Evolutionary conservation across 2,113 vertebrate species (phyloP).

Genomic region (Neoarius graeffei): DNA sequence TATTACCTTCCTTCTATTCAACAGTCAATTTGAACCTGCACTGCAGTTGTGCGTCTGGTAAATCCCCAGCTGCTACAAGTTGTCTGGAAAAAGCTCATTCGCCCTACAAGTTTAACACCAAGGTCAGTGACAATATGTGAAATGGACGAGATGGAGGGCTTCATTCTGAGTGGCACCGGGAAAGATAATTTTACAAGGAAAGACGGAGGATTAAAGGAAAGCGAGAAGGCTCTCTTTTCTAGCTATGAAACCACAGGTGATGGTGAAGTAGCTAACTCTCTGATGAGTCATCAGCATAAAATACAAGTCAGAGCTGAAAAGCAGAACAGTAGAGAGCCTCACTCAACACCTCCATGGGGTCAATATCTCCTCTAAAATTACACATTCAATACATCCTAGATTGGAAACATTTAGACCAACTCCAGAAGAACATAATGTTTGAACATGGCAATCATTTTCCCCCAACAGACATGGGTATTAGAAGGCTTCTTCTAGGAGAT

Average conservation of each 20-base stretch:
- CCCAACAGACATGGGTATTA: not conserved
- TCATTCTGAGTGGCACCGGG: conserved; percentile 39
- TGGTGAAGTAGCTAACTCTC: conserved; percentile 9
- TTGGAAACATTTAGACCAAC: not conserved
- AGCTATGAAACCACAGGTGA: conserved; percentile 33
- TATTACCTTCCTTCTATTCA: conserved; percentile 57
- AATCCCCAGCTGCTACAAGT: conserved; percentile 56
- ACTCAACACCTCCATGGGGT: conserved; percentile 29
- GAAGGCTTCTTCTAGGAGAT: conserved; percentile 13
- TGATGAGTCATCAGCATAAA: conserved; percentile 43
- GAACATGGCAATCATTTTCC: not conserved
- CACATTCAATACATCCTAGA: conserved; percentile 24
- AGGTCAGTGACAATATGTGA: conserved; percentile 60
- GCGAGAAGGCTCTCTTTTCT: conserved; percentile 27
- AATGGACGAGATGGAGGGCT: conserved; percentile 41
- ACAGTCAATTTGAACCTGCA: conserved; percentile 61
- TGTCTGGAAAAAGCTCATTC: conserved; percentile 55
- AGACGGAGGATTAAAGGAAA: conserved; percentile 56
- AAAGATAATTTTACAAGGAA: conserved; percentile 57
- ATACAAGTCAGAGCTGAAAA: conserved; percentile 13
- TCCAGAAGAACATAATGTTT: not conserved
- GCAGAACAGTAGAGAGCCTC: not conserved
- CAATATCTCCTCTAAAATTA: conserved; percentile 44
- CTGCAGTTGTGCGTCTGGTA: conserved; percentile 53
- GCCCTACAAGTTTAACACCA: conserved; percentile 59